phyloP scores from a whole-genome alignment of 2,888 invertebrate species.

The Apamea anceps region DNA sequence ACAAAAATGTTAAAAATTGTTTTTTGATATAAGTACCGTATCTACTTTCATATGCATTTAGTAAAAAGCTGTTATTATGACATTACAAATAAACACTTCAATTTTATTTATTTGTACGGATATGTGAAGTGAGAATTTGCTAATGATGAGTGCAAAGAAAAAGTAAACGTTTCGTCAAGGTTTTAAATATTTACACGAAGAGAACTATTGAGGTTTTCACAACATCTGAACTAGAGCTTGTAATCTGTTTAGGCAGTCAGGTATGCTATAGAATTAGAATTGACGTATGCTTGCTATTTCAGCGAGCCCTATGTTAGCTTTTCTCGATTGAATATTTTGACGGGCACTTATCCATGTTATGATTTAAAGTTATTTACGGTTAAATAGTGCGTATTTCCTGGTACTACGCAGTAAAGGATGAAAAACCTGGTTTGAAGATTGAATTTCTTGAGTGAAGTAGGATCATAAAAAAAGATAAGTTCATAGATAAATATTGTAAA shows the following conservation, averaged over 20 bases:
- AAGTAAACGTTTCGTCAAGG: constrained; percentile 47
- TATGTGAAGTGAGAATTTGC: constrained; percentile 42
- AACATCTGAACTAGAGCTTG: constrained; percentile 69
- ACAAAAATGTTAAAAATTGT: not conserved
- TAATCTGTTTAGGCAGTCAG: constrained; percentile 64
- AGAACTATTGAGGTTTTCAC: constrained; percentile 58
- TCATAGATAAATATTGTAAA: constrained; percentile 2
- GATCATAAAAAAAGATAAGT: not conserved
- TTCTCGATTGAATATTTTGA: constrained; percentile 72
- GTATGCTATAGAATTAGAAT: constrained; percentile 70
- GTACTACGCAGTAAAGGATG: constrained; percentile 7
- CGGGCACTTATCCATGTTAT: constrained; percentile 65
- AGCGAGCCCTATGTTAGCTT: constrained; percentile 61
- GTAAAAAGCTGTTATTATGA: not conserved
- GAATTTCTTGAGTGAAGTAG: constrained; percentile 3
- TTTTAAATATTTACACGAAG: constrained; percentile 75
- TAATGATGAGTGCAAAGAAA: constrained; percentile 59
- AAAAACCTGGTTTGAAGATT: constrained; percentile 10
- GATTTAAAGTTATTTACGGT: constrained; percentile 44
- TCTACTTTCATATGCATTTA: not conserved
- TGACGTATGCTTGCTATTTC: constrained; percentile 79
- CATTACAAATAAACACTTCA: not conserved
- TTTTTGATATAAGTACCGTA: not conserved
- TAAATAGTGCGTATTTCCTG: constrained; percentile 10
- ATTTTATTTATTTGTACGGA: not conserved